Evolutionary conservation across 92 coral and sea anemone genomes (phyloP), one percentile per base, ranked within the genome.

Genomic region (Nematostella vectensis): DNA sequence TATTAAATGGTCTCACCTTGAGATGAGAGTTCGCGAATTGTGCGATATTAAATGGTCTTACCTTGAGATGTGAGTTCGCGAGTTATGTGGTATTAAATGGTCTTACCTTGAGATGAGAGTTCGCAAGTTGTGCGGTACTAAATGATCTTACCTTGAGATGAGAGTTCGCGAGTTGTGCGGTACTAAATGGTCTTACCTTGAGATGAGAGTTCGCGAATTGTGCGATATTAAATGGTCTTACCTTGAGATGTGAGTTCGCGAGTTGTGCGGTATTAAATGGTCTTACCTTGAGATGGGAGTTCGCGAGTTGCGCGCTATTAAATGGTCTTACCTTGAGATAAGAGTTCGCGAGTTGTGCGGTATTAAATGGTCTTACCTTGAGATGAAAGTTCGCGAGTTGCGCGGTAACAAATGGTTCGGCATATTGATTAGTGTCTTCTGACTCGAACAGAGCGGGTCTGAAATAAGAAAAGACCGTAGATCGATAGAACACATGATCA

Each of bases 381-480:
- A 82, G 63, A 31, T 63, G 38, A n/a, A 28, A 43, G 48, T 50
- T 58, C 0, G 79, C 76, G 4, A 82, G 25, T 54, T 68, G 78
- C 4, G 65, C 61, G 15, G 75, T 48, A 48, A 61, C 27, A 29
- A 71, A 71, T 0, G 80, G 89, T 44, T 82, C 89, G 0, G 76
- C 80, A 54, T 70, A 82, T 33, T 70, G 47, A 43, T 82, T 82
- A 26, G 76, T 52, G 55, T 82, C 86, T 39, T 79, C 89, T 50
- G 76, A 83, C 59, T 76, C 83, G 51, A 76, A 82, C 67, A 82
- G 61, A 58, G 57, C 71, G 24, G 47, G 78, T 50, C 89, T 82
- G 54, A 1, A 26, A n/a, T n/a, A n/a, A n/a, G n/a, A n/a, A n/a
- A n/a, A n/a, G n/a, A n/a, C n/a, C 4, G 28, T 11, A 54, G 26